phyloP scores from a whole-genome alignment of 2,113 vertebrate genomes.

The Cepphus grylle region DNA sequence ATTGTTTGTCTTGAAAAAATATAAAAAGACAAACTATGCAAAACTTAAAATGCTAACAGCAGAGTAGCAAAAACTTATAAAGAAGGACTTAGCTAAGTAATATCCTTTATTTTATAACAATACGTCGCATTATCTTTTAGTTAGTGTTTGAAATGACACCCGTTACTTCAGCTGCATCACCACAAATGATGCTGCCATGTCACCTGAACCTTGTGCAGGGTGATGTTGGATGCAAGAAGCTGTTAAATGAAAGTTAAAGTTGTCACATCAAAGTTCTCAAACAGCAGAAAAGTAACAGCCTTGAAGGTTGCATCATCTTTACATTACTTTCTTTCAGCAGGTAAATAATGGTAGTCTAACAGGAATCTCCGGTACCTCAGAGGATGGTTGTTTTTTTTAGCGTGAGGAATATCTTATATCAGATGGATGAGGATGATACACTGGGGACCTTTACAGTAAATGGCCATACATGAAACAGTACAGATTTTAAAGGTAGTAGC shows the following conservation, averaged over 20 bases:
- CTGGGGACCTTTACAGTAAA: neutral
- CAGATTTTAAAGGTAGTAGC: neutral
- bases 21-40: neutral
- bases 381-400: neutral
- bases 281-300: neutral
- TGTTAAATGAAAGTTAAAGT: neutral
- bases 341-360: neutral
- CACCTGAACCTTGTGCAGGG: neutral
- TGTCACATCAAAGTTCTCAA: neutral
- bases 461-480: rapidly evolving
- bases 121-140: neutral
- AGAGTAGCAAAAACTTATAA: neutral
- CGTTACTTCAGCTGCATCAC: neutral
- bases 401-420: neutral
- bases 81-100: neutral
- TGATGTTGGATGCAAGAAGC: neutral
- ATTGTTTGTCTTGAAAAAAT: neutral
- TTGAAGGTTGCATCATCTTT: neutral
- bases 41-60: neutral
- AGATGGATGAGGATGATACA: neutral
- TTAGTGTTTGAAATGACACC: neutral
- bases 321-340: neutral
- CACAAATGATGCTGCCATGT: neutral
- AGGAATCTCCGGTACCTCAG: rapidly evolving
- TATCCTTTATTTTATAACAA: neutral